phyloP scores from a whole-genome alignment of 2,797 vertebrate species.

The Myoxocephalus aenaeus region DNA sequence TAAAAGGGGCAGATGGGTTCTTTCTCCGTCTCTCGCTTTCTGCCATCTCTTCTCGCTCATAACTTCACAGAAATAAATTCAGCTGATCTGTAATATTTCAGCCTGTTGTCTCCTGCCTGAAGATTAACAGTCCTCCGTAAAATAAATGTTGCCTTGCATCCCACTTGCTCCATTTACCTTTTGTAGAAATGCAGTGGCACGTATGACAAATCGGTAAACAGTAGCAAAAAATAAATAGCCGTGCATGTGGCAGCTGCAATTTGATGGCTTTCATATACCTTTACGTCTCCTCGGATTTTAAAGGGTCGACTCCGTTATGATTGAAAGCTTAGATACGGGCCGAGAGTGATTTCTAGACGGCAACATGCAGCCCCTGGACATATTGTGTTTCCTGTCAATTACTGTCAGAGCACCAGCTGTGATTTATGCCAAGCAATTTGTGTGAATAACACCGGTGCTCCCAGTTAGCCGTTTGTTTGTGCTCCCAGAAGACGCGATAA shows the following conservation, averaged over 20 bases:
- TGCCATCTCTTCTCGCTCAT: constrained; percentile 41
- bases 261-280: constrained; percentile 23
- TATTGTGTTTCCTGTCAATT: constrained; percentile 79
- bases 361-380: constrained; percentile 60
- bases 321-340: constrained; percentile 48
- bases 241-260: constrained; percentile 3
- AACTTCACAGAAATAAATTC: constrained; percentile 60
- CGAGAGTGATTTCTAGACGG: constrained; percentile 51
- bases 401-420: constrained; percentile 72
- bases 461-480: constrained; percentile 72
- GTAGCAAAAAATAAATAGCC: constrained; percentile 22
- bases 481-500: constrained; percentile 68
- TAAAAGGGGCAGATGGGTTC: constrained; percentile 43
- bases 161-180: constrained; percentile 42
- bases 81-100: constrained; percentile 63
- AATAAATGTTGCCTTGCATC: constrained; percentile 46
- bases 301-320: constrained; percentile 32
- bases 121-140: constrained; percentile 51
- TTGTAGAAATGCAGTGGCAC: constrained; percentile 36
- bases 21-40: constrained; percentile 20
- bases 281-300: constrained; percentile 24
- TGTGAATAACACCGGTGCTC: constrained; percentile 69
- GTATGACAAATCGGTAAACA: constrained; percentile 51
- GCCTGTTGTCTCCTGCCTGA: constrained; percentile 51
- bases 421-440: constrained; percentile 81